Evolutionary conservation across 2,113 vertebrate genomes (phyloP), one percentile per base, ranked within the genome.

Genomic region (Pollimyrus isidori): DNA sequence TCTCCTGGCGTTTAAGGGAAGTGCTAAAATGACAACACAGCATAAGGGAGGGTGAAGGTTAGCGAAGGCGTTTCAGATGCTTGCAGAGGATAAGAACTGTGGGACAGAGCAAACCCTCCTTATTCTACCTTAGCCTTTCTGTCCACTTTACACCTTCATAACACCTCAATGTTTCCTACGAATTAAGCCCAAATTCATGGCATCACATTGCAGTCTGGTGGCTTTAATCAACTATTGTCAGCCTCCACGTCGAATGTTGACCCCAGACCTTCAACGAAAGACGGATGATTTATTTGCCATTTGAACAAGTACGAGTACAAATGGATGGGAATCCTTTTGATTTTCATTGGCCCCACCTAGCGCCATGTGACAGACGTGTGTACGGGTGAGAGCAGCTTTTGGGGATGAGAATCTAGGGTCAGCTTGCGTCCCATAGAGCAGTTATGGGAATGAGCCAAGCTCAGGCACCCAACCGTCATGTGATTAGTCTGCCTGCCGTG

Each of bases 101-200:
- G 4, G 53, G 10, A 45, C 58, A 95, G 94, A 94, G 94, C 95
- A 94, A 93, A 92, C 19, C 88, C 88, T 91, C 91, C 92, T 95
- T 94, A 95, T 93, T 94, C 87, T 90, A 91, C 91, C 90, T 58
- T 90, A 46, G 92, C 89, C 69, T 48, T 48, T 45, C 17, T 88
- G 62, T 49, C 39, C 6, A 30, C 62, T 45, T 88, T 73, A 49
- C 58, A 26, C 30, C 45, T 89, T 82, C 35, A 56, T 23, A 69
- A 13, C 62, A 26, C n/a, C 62, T 65, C 62, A 11, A 0, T 26
- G 23, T 65, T 69, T 69, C 26, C n/a, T 69, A 13, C 10, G n/a
- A 69, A 69, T n/a, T 30, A 69, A 13, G 9, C 62, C 30, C n/a
- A 69, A 69, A 69, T 13, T 1, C 26, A 30, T 30, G 10, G n/a